Percentiles rank a stretch among this genome's conserved stretches.
Evolutionary conservation across 2,113 vertebrate genomes (phyloP).

Genomic region (Siphamia tubifer): DNA sequence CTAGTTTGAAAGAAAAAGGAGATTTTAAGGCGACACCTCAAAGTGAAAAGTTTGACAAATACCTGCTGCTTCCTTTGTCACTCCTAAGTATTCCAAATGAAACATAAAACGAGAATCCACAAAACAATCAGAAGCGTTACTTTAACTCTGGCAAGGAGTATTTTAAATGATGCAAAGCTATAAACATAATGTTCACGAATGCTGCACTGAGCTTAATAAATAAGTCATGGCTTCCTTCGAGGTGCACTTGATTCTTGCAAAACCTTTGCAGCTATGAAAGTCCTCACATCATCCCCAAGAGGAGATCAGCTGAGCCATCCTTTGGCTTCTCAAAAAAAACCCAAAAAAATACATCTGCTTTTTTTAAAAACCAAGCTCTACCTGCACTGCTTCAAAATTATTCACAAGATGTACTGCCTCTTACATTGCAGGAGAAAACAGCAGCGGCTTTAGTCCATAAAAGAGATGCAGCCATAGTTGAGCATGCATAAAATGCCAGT

Average conservation of each 20-base stretch:
- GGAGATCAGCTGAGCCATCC: slow-evolving; percentile 42
- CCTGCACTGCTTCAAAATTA: slow-evolving; percentile 31
- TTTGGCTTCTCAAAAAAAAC: slow-evolving; percentile 49
- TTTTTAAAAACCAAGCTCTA: slow-evolving; percentile 3
- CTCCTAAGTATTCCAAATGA: background rate
- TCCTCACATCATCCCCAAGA: slow-evolving; percentile 20
- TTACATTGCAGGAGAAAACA: slow-evolving; percentile 38
- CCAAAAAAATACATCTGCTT: slow-evolving; percentile 31
- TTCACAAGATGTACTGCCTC: slow-evolving; percentile 50
- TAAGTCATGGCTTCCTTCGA: slow-evolving; percentile 20
- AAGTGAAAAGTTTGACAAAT: background rate
- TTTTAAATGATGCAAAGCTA: background rate
- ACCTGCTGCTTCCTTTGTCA: slow-evolving; percentile 32
- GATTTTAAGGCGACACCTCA: slow-evolving; percentile 4
- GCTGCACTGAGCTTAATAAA: slow-evolving; percentile 7
- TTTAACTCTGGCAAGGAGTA: background rate
- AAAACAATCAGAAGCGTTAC: background rate
- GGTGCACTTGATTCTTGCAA: slow-evolving; percentile 26
- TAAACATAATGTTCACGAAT: background rate
- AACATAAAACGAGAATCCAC: background rate
- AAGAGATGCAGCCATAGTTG: slow-evolving; percentile 54
- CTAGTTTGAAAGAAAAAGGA: background rate
- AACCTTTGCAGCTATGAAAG: slow-evolving; percentile 20
- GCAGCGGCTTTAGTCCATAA: slow-evolving; percentile 45
- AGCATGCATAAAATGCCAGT: slow-evolving; percentile 60